Evolutionary conservation across 1,140 invertebrate species (phyloP).

Genomic region (Drosophila lacertosa): DNA sequence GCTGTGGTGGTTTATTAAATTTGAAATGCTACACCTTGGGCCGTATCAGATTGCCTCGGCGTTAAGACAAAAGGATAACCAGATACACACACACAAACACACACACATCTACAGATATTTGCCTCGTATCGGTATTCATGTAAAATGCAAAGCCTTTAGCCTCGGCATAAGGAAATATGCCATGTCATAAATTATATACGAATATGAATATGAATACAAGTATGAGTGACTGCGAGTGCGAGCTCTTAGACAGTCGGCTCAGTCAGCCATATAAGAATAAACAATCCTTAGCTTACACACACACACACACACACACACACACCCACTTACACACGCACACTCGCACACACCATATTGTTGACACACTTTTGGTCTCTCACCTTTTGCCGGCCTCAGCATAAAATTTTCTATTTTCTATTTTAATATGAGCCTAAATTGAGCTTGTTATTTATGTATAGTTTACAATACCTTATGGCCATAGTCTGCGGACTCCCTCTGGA

Average conservation of each 20-base stretch:
- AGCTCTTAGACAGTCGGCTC: constrained; percentile 28
- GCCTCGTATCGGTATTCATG: constrained; percentile 65
- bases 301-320: constrained; percentile 20
- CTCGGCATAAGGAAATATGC: constrained; percentile 79
- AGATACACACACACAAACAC: neutral
- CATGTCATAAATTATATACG: constrained; percentile 75
- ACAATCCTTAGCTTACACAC: constrained; percentile 67
- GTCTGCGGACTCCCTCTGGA: neutral
- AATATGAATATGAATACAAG: constrained; percentile 44
- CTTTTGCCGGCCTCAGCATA: constrained; percentile 63
- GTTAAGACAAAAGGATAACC: constrained; percentile 65
- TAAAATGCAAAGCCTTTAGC: constrained; percentile 68
- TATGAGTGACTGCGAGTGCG: constrained; percentile 14
- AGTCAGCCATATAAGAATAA: constrained; percentile 41
- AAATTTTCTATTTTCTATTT: constrained; percentile 71
- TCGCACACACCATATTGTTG: constrained; percentile 51
- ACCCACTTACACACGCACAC: constrained; percentile 22
- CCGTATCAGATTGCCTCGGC: constrained; percentile 72
- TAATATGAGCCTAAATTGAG: constrained; percentile 82
- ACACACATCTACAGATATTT: constrained; percentile 1
- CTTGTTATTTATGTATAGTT: constrained; percentile 81
- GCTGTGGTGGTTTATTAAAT: constrained; percentile 75
- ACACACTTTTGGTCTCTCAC: constrained; percentile 64
- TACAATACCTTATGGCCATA: constrained; percentile 71
- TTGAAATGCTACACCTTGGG: constrained; percentile 79